A percentile compares a stretch with the other conserved stretches of the same genome.
Conservation (phyloP, 2,888 invertebrate species). For the Cheilosia variabilis region DNA sequence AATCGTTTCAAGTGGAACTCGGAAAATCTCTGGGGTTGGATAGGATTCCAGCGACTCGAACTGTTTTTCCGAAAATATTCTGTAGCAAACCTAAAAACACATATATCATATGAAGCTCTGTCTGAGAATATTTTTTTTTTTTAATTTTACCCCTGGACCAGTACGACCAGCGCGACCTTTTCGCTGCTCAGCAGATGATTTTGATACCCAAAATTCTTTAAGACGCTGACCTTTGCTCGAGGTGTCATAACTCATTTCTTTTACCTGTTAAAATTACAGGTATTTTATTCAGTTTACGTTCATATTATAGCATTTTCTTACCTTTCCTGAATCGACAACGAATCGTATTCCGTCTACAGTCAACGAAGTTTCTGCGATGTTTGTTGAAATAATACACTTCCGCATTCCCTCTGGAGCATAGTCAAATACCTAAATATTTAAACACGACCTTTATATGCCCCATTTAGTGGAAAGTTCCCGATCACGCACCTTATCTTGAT, state of each 20-base stretch:
- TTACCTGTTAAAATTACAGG: slow-evolving; percentile 84
- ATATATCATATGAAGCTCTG: not conserved
- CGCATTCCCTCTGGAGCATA: slow-evolving; percentile 96
- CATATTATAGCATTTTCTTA: slow-evolving; percentile 79
- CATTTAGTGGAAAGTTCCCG: not conserved
- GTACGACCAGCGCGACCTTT: slow-evolving; percentile 98
- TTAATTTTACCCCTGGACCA: slow-evolving; percentile 90
- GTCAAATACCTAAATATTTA: slow-evolving; percentile 89
- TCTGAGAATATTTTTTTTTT: not conserved
- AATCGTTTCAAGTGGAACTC: slow-evolving; percentile 96
- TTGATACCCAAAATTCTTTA: slow-evolving; percentile 98
- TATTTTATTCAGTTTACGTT: slow-evolving; percentile 1
- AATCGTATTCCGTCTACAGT: slow-evolving; percentile 99
- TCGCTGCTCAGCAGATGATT: slow-evolving; percentile 98
- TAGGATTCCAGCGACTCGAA: slow-evolving; percentile 91
- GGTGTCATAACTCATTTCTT: slow-evolving; percentile 98
- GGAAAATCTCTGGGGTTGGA: slow-evolving; percentile 95
- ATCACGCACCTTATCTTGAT: slow-evolving; percentile 94
- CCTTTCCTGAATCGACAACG: slow-evolving; percentile 98
- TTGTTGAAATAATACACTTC: slow-evolving; percentile 98
- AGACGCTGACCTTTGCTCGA: slow-evolving; percentile 94
- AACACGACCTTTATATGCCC: slow-evolving; percentile 1
- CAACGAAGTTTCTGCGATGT: slow-evolving; percentile 99
- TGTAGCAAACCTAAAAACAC: slow-evolving; percentile 88
- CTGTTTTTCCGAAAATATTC: slow-evolving; percentile 93